Evolutionary conservation across 2,113 vertebrate genomes (phyloP).

Genomic region (Osmerus mordax): DNA sequence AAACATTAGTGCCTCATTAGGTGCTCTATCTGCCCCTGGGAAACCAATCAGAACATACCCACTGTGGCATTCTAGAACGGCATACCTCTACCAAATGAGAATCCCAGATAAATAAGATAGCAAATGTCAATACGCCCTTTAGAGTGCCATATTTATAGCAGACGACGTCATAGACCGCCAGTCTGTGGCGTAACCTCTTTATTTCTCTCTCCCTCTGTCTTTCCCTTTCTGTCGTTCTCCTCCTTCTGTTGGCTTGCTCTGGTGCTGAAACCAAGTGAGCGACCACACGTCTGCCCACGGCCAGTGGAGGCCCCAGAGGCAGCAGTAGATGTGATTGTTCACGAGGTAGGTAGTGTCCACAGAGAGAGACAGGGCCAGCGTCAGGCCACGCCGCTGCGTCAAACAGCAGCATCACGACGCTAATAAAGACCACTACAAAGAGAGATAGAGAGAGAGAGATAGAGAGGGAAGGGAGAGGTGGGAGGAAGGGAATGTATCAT

Average conservation of each 20-base stretch:
- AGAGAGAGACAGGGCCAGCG: background rate
- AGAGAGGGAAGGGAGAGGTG: background rate
- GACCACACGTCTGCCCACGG: background rate
- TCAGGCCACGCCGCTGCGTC: background rate
- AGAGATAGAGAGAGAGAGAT: background rate
- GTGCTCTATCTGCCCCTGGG: too few relatives aligned
- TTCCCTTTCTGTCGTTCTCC: background rate
- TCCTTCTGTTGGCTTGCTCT: background rate
- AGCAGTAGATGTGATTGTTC: too few relatives aligned
- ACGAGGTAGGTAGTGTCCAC: too few relatives aligned
- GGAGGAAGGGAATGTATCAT: conserved; percentile 20
- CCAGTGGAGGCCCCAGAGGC: too few relatives aligned
- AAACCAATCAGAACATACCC: too few relatives aligned
- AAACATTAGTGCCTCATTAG: too few relatives aligned
- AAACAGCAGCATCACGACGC: background rate
- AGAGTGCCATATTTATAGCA: background rate
- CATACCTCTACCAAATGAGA: background rate
- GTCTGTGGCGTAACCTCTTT: background rate
- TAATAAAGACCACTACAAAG: background rate
- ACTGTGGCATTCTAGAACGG: background rate
- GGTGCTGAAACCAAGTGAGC: background rate
- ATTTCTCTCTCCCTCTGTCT: background rate
- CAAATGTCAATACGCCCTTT: background rate
- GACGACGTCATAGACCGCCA: background rate
- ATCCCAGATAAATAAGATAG: background rate